Evolutionary conservation across 2,113 vertebrate genomes (phyloP), one percentile per base, ranked within the genome.

Genomic region (Scopus umbretta): DNA sequence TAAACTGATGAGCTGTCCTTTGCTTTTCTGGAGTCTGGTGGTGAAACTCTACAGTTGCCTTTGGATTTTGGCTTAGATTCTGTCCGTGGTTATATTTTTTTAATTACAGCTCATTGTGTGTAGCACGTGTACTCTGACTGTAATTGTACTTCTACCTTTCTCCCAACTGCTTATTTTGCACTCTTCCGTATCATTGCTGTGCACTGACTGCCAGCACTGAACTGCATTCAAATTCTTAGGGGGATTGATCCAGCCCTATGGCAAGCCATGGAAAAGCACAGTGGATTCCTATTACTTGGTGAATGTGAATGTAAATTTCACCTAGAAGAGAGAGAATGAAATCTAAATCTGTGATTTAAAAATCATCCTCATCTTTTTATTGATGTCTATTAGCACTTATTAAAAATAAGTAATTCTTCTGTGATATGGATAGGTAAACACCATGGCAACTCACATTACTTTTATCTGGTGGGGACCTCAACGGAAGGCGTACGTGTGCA

Each of bases 321-420:
- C 45, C 82, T 93, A 50, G 68, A 93, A 95, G 45, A 85, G 95
- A 86, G 50, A 67, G 32, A 45, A 40, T 53, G 4, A 22, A 56
- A 82, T 71, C 19, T 36, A 50, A n/a, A n/a, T 88, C 59, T 88
- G 65, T 91, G 94, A 47, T 92, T 93, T 95, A 74, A 95, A 93
- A 82, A 94, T 58, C 38, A 61, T 73, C 86, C 76, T 91, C 18
- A 29, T 94, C n/a, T 79, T 89, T 92, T 95, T 71, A 86, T 53
- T 81, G 9, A 87, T 89, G n/a, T 76, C 15, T 47, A 22, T 26
- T 91, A 84, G 67, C 81, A 90, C 26, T 81, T 90, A 73, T 87
- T 75, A 73, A 40, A 97, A 84, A 96, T 92, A 90, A 95, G 32
- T 30, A 25, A 71, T 66, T 94, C 32, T 88, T 92, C 27, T 45